Conservation (phyloP, 2,797 vertebrate genomes). For the Meda fulgida region DNA sequence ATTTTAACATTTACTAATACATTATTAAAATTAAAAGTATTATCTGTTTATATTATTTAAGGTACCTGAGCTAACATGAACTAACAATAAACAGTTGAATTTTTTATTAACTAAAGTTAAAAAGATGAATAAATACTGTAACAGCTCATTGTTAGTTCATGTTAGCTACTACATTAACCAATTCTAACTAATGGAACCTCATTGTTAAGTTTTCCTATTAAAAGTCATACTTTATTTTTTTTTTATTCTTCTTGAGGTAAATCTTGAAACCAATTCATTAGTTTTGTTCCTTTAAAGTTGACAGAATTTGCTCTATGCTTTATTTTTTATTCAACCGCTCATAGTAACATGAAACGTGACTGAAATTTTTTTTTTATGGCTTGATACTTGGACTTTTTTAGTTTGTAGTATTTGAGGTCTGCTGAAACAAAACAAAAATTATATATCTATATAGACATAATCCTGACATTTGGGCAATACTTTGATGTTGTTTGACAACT, state of each 20-base stretch:
- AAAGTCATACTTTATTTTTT: not conserved
- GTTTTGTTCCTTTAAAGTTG: not conserved
- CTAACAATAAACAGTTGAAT: not conserved
- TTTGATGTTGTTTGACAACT: not conserved
- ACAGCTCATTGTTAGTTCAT: not conserved
- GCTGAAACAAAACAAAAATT: no score
- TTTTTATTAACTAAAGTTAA: not conserved
- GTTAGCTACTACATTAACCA: no score
- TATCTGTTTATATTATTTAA: no score
- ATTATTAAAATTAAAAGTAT: no score
- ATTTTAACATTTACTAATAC: no score
- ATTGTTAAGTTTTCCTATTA: not conserved
- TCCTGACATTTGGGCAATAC: not conserved
- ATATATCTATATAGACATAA: no score
- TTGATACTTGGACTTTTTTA: not conserved
- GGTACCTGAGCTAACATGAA: not conserved
- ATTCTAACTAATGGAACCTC: not conserved
- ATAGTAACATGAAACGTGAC: not conserved
- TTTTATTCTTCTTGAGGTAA: not conserved
- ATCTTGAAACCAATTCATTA: not conserved
- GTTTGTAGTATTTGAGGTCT: not conserved
- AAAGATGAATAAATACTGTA: no score
- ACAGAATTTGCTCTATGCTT: no score
- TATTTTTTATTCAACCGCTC: not conserved
- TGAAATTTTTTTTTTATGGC: no score